These are phyloP conservation scores for Encarsia formosa DNA, from an alignment of 2,888 invertebrate genomes.

Conservation along the genomic window DNA sequence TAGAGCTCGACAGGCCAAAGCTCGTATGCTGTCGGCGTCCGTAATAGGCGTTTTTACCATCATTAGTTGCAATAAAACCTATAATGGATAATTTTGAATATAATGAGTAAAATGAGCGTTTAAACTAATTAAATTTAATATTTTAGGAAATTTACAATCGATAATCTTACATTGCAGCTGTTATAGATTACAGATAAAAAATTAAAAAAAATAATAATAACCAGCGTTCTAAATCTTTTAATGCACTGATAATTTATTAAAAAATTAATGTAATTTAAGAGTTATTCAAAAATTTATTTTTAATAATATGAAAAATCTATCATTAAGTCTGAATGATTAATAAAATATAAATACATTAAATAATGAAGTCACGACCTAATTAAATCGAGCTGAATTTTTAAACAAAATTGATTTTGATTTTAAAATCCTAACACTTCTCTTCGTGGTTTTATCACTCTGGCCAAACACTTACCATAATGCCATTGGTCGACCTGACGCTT, in stretches of 20 bases:
- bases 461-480: constrained; percentile 74
- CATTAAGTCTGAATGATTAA: too few species aligned
- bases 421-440: not conserved
- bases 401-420: not conserved
- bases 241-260: too few species aligned
- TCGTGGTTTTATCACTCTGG: too few species aligned
- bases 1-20: constrained; percentile 87
- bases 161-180: too few species aligned
- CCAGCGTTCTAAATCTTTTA: too few species aligned
- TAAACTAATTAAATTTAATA: not conserved
- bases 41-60: constrained; percentile 91
- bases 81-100: constrained; percentile 19
- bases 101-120: not conserved
- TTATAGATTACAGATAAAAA: too few species aligned
- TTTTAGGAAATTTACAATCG: not conserved
- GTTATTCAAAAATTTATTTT: too few species aligned
- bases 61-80: constrained; percentile 83
- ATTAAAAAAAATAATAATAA: too few species aligned
- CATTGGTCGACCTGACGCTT: constrained; percentile 88
- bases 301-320: too few species aligned
- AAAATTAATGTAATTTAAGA: too few species aligned
- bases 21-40: constrained; percentile 92
- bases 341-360: too few species aligned
- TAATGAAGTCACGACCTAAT: not conserved
- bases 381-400: not conserved